A percentile compares a stretch with the other conserved stretches of the same genome.
phyloP scores from a whole-genome alignment of 2,113 vertebrate species.

The Kryptolebias marmoratus region DNA sequence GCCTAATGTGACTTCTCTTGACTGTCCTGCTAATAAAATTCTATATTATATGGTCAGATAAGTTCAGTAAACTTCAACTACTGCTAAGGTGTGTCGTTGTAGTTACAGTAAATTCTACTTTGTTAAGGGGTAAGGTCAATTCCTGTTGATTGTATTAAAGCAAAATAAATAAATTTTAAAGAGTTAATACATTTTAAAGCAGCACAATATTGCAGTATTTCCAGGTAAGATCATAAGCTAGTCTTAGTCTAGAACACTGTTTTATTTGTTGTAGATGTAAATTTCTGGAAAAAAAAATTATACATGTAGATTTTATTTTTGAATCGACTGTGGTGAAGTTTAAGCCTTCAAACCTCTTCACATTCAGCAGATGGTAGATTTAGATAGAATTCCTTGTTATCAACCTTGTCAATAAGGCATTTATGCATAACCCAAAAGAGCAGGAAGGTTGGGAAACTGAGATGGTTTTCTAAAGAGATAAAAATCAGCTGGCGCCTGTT shows the following conservation, averaged over 20 bases:
- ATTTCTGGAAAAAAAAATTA: too few species aligned
- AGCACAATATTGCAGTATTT: too few species aligned
- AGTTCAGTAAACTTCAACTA: conserved; percentile 45
- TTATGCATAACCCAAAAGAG: conserved; percentile 62
- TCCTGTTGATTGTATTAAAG: too few species aligned
- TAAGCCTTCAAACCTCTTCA: too few species aligned
- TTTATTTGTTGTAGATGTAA: too few species aligned
- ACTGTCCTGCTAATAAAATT: conserved; percentile 53
- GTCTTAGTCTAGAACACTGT: too few species aligned
- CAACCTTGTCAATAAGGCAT: conserved; percentile 77
- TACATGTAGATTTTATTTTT: too few species aligned
- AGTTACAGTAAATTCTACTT: background rate
- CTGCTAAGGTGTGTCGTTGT: background rate
- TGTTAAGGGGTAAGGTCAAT: too few species aligned
- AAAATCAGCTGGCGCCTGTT: conserved; percentile 84
- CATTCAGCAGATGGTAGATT: conserved; percentile 48
- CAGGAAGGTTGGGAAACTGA: conserved; percentile 83
- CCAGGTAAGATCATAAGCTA: too few species aligned
- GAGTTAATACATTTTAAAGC: background rate
- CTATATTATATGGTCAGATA: conserved; percentile 46
- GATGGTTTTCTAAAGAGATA: conserved; percentile 86
- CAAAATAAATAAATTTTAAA: background rate
- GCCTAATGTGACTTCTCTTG: conserved; percentile 9
- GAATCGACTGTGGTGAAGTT: too few species aligned
- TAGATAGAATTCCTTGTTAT: conserved; percentile 81